A percentile compares a stretch with the other conserved stretches of the same genome.
These are phyloP conservation scores for Zeugodacus cucurbitae DNA, from an alignment of 1,140 invertebrate species.

Conservation along the genomic window DNA sequence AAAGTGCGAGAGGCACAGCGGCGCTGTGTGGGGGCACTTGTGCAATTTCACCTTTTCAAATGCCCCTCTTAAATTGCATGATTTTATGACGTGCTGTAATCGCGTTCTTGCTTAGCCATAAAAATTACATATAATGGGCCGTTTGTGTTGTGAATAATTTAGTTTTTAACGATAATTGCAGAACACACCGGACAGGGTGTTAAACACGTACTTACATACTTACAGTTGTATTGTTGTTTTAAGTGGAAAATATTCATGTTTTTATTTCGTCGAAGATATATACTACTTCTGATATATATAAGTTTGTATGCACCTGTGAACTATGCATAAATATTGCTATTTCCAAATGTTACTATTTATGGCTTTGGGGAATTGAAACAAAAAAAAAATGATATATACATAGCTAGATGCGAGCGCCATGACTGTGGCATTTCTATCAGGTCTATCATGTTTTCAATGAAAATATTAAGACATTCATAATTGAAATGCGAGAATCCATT, in stretches of 20 bases:
- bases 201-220: background rate
- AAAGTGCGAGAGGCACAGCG: background rate
- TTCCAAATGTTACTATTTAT: too few species aligned
- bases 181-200: background rate
- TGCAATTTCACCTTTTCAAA: background rate
- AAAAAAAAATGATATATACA: too few species aligned
- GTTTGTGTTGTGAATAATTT: background rate
- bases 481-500: too few species aligned
- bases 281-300: too few species aligned
- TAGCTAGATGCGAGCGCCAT: too few species aligned
- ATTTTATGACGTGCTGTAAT: background rate
- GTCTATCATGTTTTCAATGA: too few species aligned
- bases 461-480: too few species aligned
- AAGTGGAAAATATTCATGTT: background rate
- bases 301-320: too few species aligned
- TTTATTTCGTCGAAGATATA: too few species aligned
- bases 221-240: background rate
- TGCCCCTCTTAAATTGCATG: background rate
- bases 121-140: background rate
- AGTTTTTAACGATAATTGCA: background rate
- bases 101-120: background rate
- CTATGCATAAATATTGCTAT: too few species aligned
- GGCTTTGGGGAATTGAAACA: too few species aligned
- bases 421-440: too few species aligned
- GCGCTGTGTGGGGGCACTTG: background rate